Evolutionary conservation across 2,888 invertebrate genomes (phyloP).

Genomic region (Thereva unica): DNA sequence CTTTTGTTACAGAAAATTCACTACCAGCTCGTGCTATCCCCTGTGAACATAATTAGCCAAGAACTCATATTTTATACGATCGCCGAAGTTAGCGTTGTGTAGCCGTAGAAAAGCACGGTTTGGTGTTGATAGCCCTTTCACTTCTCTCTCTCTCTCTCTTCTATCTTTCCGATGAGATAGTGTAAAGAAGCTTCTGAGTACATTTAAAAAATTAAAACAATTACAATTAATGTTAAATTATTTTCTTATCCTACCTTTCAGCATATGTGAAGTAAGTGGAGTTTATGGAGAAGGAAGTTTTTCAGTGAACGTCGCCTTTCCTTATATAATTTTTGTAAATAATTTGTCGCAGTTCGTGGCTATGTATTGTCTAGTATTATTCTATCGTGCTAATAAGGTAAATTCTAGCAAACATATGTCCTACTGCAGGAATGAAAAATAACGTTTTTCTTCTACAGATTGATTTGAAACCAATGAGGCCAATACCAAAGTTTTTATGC

Average conservation of each 20-base stretch:
- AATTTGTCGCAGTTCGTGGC: constrained; percentile 94
- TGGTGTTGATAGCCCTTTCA: too few relatives aligned
- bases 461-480: constrained; percentile 89
- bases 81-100: too few relatives aligned
- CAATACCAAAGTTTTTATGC: constrained; percentile 93
- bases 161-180: too few relatives aligned
- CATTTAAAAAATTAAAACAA: too few relatives aligned
- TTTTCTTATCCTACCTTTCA: constrained; percentile 53
- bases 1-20: too few relatives aligned
- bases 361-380: constrained; percentile 94
- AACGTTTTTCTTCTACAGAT: constrained; percentile 44
- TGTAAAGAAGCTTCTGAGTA: too few relatives aligned
- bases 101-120: too few relatives aligned
- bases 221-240: neutral
- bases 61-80: too few relatives aligned
- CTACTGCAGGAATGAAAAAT: neutral
- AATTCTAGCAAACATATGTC: constrained; percentile 15
- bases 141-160: too few relatives aligned
- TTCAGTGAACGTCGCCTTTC: constrained; percentile 81
- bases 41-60: too few relatives aligned
- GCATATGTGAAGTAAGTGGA: constrained; percentile 80
- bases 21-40: too few relatives aligned
- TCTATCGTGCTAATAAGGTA: constrained; percentile 85
- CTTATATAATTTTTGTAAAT: constrained; percentile 85
- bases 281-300: constrained; percentile 94